Conservation (phyloP, 2,797 vertebrate species). For the Hephaestus fuliginosus region DNA sequence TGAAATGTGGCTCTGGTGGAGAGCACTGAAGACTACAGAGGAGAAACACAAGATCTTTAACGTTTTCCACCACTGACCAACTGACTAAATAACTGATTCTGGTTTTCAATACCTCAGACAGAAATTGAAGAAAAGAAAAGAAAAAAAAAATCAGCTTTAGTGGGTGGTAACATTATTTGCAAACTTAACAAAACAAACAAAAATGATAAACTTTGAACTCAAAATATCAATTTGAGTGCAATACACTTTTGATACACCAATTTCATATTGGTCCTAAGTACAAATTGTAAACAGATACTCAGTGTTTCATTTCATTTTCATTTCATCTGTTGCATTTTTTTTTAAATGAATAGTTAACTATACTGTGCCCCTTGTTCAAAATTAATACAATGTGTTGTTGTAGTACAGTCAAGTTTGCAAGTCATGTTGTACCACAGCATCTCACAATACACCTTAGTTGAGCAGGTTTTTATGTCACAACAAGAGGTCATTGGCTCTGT, state of each 20-base stretch:
- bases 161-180: conserved; percentile 6
- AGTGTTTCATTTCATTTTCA: background rate
- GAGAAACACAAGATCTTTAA: conserved; percentile 7
- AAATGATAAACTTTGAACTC: background rate
- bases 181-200: background rate
- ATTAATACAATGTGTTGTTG: background rate
- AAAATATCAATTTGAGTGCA: background rate
- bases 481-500: background rate
- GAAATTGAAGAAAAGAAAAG: background rate
- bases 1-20: conserved; percentile 12
- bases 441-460: background rate
- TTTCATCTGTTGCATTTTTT: background rate
- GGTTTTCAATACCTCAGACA: background rate
- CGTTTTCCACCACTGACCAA: conserved; percentile 19
- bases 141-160: background rate
- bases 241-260: background rate
- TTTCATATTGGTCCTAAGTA: background rate
- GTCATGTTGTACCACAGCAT: background rate
- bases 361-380: background rate
- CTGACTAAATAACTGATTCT: background rate
- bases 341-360: background rate
- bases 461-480: background rate
- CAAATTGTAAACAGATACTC: conserved; percentile 1
- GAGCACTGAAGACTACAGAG: conserved; percentile 2
- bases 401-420: background rate